Evolutionary conservation across 2,797 vertebrate species (phyloP).

Genomic region (Meda fulgida): DNA sequence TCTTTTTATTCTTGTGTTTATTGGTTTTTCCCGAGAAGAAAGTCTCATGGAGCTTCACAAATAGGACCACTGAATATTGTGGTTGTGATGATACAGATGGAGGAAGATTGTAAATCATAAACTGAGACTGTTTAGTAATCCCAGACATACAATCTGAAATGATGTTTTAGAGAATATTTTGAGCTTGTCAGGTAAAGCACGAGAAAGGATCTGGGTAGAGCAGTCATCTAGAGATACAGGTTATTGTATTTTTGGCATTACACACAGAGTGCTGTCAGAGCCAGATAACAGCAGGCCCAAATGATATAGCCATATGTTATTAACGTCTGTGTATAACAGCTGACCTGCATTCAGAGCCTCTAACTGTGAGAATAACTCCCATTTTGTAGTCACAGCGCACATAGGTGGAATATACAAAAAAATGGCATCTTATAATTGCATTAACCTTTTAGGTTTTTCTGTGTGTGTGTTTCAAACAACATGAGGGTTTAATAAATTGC

Average conservation of each 20-base stretch:
- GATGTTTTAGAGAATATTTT: neutral
- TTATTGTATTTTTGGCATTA: constrained; percentile 7
- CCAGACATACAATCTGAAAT: neutral
- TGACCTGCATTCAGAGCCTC: neutral
- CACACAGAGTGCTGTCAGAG: neutral
- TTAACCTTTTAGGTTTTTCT: no score
- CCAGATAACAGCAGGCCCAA: constrained; percentile 8
- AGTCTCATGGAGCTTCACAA: constrained; percentile 1
- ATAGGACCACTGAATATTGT: neutral
- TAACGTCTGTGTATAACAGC: constrained; percentile 18
- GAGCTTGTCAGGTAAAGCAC: neutral
- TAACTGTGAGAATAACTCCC: neutral
- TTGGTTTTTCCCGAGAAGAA: neutral
- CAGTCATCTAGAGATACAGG: constrained; percentile 10
- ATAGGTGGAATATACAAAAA: neutral
- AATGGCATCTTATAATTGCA: no score
- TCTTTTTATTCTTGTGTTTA: constrained; percentile 25
- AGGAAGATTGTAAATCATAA: constrained; percentile 9
- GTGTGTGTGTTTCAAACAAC: neutral
- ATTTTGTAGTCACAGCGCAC: neutral
- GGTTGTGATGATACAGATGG: neutral
- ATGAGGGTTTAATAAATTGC: neutral
- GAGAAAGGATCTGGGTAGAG: constrained; percentile 5
- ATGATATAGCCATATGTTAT: constrained; percentile 8
- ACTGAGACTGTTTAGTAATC: neutral